Percentiles rank a stretch among this genome's conserved stretches.
Conservation (phyloP, 2,113 vertebrate species). For the Hydrochoerus hydrochaeris region DNA sequence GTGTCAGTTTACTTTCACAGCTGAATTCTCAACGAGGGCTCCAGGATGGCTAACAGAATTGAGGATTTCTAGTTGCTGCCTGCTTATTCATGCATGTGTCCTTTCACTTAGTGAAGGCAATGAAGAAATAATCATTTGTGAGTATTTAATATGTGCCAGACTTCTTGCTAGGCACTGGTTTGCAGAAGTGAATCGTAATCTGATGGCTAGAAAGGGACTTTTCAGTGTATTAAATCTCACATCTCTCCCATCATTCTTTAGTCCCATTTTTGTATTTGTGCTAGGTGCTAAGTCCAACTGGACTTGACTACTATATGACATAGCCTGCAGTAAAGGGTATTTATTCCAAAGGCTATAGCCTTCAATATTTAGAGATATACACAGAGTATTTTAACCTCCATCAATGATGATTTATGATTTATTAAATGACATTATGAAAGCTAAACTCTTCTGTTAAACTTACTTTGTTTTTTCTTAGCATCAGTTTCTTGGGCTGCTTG, state of each 20-base stretch:
- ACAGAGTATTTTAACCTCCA: background rate
- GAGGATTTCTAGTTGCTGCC: constrained; percentile 2
- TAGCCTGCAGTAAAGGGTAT: background rate
- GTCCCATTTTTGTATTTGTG: background rate
- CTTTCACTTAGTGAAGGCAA: constrained; percentile 25
- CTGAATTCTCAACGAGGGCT: background rate
- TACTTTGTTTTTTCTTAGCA: constrained; percentile 21
- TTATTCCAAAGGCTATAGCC: background rate
- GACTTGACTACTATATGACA: background rate
- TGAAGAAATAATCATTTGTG: background rate
- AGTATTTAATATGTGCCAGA: background rate
- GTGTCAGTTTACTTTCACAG: constrained; percentile 19
- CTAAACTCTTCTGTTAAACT: background rate
- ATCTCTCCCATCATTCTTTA: background rate
- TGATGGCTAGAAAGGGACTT: background rate
- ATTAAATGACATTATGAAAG: constrained; percentile 28
- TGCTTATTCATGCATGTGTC: background rate
- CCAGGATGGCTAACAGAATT: background rate
- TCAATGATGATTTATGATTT: background rate
- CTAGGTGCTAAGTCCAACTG: background rate
- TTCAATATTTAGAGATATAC: background rate
- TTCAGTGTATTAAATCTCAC: background rate
- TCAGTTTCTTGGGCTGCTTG: background rate
- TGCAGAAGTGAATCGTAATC: background rate
- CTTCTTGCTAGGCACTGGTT: background rate